These are phyloP conservation scores for Gymnocypris eckloni DNA, from an alignment of 2,797 vertebrate species.

Conservation along the genomic window DNA sequence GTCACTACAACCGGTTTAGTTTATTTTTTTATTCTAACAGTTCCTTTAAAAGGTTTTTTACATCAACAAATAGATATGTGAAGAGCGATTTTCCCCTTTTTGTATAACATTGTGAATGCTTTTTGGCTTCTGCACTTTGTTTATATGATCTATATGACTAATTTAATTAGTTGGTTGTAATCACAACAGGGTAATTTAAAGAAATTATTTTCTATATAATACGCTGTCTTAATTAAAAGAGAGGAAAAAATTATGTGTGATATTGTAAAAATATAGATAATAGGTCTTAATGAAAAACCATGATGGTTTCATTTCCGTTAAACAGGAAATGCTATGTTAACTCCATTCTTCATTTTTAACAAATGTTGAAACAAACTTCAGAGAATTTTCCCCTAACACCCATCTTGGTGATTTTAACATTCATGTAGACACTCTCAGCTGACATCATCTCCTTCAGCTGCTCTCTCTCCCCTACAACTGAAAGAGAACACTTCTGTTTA, in stretches of 20 bases:
- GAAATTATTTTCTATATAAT: background rate
- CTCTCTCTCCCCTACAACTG: background rate
- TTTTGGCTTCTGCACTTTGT: background rate
- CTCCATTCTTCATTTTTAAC: background rate
- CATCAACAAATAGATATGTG: background rate
- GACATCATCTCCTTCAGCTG: constrained; percentile 11
- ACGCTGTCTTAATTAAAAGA: background rate
- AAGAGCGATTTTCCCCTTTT: background rate
- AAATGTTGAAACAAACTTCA: background rate
- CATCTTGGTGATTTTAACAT: background rate
- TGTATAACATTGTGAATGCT: background rate
- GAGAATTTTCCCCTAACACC: background rate
- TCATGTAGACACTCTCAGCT: background rate
- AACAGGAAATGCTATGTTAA: background rate
- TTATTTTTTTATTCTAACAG: background rate
- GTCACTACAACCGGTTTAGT: background rate
- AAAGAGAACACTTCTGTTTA: constrained; percentile 8
- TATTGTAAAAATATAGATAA: background rate
- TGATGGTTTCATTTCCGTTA: background rate
- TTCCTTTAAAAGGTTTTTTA: background rate
- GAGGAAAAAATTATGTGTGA: background rate
- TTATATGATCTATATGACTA: background rate
- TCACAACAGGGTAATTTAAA: too few relatives aligned
- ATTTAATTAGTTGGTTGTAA: background rate
- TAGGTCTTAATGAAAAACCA: background rate